These are phyloP conservation scores for Hirudo medicinalis DNA, from an alignment of 1,140 invertebrate genomes.

Conservation along the genomic window DNA sequence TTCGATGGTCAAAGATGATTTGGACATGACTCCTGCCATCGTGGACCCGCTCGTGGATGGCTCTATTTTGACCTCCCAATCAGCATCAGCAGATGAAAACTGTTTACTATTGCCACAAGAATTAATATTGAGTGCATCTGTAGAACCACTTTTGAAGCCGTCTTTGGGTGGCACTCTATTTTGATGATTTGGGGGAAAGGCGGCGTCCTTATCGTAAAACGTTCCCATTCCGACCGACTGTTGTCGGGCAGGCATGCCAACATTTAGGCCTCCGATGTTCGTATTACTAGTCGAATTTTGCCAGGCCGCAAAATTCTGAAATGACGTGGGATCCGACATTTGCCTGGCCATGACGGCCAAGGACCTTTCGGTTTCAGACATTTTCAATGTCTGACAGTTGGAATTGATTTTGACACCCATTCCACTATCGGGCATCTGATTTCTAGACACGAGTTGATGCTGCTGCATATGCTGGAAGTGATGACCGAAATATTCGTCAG, in stretches of 20 bases:
- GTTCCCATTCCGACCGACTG: no score
- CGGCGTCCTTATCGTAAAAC: no score
- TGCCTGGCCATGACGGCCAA: background rate
- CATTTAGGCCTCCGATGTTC: background rate
- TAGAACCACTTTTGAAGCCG: no score
- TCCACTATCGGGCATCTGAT: background rate
- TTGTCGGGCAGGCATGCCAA: no score
- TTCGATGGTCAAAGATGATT: background rate
- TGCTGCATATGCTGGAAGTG: conserved; percentile 9
- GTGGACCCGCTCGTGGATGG: background rate
- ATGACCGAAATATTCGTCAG: background rate
- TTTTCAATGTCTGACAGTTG: background rate
- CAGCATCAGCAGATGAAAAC: background rate
- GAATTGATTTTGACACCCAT: background rate
- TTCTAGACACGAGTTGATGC: background rate
- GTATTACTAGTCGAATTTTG: background rate
- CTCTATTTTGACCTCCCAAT: conserved; percentile 11
- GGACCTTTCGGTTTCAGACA: background rate
- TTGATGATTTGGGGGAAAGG: no score
- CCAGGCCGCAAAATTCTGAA: background rate
- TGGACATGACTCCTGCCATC: background rate
- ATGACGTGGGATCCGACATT: background rate
- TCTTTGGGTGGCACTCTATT: no score
- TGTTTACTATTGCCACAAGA: no score
- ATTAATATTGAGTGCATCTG: no score